These are phyloP conservation scores for Bubo blakistoni DNA, from an alignment of 2,113 vertebrate species.

Conservation along the genomic window DNA sequence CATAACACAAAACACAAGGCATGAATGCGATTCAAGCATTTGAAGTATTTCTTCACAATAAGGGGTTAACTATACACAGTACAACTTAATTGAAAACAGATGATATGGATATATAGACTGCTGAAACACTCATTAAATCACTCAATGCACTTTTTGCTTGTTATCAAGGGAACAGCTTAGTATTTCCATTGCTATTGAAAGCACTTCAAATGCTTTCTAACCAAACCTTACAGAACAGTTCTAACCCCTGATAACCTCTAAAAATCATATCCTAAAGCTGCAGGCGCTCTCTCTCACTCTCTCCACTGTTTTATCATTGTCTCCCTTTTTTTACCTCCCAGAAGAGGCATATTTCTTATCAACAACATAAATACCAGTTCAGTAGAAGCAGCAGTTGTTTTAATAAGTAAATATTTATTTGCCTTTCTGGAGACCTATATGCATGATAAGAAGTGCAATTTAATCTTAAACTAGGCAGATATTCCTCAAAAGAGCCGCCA, in stretches of 20 bases:
- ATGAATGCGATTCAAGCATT: accelerated
- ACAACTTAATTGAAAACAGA: neutral
- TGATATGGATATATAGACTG: neutral
- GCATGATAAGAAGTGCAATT: constrained; percentile 36
- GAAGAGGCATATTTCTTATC: constrained; percentile 32
- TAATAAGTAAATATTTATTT: constrained; percentile 56
- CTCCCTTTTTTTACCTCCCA: neutral
- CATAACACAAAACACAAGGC: neutral
- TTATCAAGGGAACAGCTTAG: neutral
- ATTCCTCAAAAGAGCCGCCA: neutral
- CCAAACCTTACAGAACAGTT: constrained; percentile 24
- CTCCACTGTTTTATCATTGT: constrained; percentile 9
- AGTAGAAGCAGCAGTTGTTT: constrained; percentile 18
- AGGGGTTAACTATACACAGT: neutral
- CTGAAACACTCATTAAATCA: neutral
- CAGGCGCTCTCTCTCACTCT: neutral
- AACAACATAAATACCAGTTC: constrained; percentile 14
- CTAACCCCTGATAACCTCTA: constrained; percentile 45
- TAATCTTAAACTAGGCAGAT: constrained; percentile 6
- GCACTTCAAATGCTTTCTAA: constrained; percentile 55
- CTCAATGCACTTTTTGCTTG: neutral
- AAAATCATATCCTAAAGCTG: constrained; percentile 38
- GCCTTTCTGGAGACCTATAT: neutral
- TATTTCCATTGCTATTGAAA: neutral
- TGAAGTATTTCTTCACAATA: neutral